Base-by-base conservation (phyloP, 2,888 invertebrate genomes). In the Phrixothrix hirtus region DNA sequence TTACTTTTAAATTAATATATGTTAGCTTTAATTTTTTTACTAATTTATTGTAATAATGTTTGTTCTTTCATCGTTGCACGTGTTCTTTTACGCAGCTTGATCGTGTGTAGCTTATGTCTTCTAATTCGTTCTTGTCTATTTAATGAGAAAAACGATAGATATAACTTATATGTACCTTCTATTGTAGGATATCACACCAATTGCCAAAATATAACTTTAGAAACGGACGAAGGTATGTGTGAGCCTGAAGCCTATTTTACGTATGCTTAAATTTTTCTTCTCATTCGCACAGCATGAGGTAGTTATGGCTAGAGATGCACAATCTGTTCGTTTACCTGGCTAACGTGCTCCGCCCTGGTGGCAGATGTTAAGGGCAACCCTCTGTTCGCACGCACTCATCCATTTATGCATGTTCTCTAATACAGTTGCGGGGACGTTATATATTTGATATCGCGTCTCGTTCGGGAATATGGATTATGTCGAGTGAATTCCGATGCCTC, bases 101-200 rank as follows among this genome's bases (percentile, higher is more conserved):
- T 41, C 37, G 43, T 53, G 53, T 51, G 30, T 39, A 39, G 39
- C 11, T 52, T 52, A 2, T 41, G 45, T 39, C 32, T 41, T 45
- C 32, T 21, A 43, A 17, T 39, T 25, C 36, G 14, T 32, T 43
- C 48, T 41, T 39, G 25, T 21, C 25, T 17, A 11, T 41, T 45
- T 41, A 39, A 27, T 41, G 17, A 31, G 30, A 30, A 32, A 42
- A 41, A 52, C 32, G 31, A 46, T 47, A 41, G 51, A 32, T 36
- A 39, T 52, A 67, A 68, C 70, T 73, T 68, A 73, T 66, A 63
- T 66, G 67, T 66, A 66, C 69, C 66, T 72, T 73, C 71, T 73
- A 70, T 74, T 74, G 69, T 74, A 74, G 74, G 74, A 71, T 71
- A 69, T 73, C 69, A 66, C 72, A 73, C 72, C 74, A 74, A 73